phyloP scores from a whole-genome alignment of 2,888 invertebrate genomes.

The Drosophila multiciliata region DNA sequence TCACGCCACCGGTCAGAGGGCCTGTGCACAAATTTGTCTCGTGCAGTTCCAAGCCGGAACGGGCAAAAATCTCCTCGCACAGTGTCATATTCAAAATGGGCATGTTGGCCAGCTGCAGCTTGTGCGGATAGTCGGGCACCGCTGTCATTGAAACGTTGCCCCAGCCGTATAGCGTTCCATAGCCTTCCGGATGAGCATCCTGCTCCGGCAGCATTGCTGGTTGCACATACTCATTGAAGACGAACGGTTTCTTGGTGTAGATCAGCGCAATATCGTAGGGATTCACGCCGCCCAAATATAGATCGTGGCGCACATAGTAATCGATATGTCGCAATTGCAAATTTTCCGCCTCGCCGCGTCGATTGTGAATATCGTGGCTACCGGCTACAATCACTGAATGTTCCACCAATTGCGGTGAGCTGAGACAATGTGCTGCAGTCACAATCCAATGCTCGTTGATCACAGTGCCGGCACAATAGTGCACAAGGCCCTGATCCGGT shows the following conservation, averaged over 20 bases:
- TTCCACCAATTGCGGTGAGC: constrained; percentile 71
- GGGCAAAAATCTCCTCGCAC: constrained; percentile 81
- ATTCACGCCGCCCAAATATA: constrained; percentile 82
- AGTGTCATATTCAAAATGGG: constrained; percentile 79
- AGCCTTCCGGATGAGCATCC: constrained; percentile 74
- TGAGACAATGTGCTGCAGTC: constrained; percentile 83
- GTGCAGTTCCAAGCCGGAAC: constrained; percentile 77
- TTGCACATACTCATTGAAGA: constrained; percentile 78
- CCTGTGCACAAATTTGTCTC: constrained; percentile 84
- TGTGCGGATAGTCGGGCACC: constrained; percentile 80
- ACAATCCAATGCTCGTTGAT: constrained; percentile 84
- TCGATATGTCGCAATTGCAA: constrained; percentile 82
- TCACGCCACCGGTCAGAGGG: constrained; percentile 82
- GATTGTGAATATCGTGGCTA: constrained; percentile 80
- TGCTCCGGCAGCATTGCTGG: constrained; percentile 79
- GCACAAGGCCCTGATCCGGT: constrained; percentile 73
- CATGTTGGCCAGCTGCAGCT: constrained; percentile 80
- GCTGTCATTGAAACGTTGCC: constrained; percentile 83
- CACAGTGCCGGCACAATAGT: constrained; percentile 83
- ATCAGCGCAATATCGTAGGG: constrained; percentile 84
- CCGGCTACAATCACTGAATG: constrained; percentile 82
- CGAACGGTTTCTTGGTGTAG: constrained; percentile 79
- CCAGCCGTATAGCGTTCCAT: constrained; percentile 83
- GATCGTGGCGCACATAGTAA: constrained; percentile 79
- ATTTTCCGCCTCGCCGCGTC: constrained; percentile 55